These are phyloP conservation scores for Leptopilina myrica DNA, from an alignment of 2,888 invertebrate genomes.

Conservation along the genomic window DNA sequence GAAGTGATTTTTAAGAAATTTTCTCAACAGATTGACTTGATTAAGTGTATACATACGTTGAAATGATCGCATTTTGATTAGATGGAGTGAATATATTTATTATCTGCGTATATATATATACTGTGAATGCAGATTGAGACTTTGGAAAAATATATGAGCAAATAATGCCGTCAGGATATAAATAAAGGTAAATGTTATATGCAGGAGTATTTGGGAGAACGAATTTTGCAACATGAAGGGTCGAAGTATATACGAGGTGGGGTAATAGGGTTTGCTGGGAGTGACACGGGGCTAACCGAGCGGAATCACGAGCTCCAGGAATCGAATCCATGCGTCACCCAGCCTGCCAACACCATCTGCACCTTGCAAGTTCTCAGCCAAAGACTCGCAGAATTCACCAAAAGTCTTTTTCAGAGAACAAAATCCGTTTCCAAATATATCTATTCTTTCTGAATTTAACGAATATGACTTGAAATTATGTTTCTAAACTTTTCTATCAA, in stretches of 20 bases:
- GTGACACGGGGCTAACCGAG: conserved; percentile 77
- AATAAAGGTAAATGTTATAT: conserved; percentile 37
- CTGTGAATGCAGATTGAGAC: no score
- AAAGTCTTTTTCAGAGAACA: conserved; percentile 50
- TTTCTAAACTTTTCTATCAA: no score
- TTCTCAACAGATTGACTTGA: no score
- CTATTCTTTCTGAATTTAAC: no score
- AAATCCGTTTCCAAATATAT: no score
- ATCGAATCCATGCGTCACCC: conserved; percentile 77
- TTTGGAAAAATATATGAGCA: not conserved
- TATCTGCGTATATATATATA: no score
- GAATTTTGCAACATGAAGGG: conserved; percentile 52
- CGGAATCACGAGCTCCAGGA: conserved; percentile 77
- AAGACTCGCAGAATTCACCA: conserved; percentile 44
- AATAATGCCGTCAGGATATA: conserved; percentile 37
- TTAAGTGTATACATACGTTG: no score
- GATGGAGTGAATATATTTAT: no score
- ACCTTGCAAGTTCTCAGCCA: conserved; percentile 69
- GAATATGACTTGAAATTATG: no score
- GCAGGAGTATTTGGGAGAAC: conserved; percentile 47
- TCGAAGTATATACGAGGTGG: conserved; percentile 52
- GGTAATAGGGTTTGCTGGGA: conserved; percentile 76
- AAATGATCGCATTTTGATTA: no score
- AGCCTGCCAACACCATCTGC: conserved; percentile 76
- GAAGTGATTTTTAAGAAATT: no score